Base-by-base conservation (phyloP, 2,113 vertebrate genomes). In the Jacana jacana region DNA sequence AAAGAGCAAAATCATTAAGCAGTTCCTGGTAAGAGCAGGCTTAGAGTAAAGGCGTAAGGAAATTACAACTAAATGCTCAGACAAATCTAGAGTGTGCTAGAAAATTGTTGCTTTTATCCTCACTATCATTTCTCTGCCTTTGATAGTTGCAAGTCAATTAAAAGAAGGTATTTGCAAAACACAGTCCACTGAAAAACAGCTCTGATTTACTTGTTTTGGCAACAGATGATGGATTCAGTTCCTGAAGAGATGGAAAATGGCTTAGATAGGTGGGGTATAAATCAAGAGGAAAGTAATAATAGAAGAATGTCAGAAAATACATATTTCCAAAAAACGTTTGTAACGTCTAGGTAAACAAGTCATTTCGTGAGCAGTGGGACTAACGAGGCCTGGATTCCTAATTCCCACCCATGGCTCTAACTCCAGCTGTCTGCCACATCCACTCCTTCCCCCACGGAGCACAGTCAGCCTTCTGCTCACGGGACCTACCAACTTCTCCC, bases 1-100 rank as follows among this genome's bases (percentile, higher is more conserved):
- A 89, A 94, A 92, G 72, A 87, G 79, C 84, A 90, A 91, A 95
- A 93, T 95, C 91, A 96, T 97, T 96, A 93, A 86, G 88, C 73
- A 84, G 5, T 86, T 96, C 72, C 30, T 60, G 63, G 71, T 80
- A 92, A 78, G 55, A 94, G 61, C 48, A 75, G 48, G 51, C 93
- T 96, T 93, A 81, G 88, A 89, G 42, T 70, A 86, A 86, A 96
- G 52, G 88, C 87, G 66, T 84, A 84, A 88, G 78, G 49, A 87
- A 96, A 91, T 92, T 82, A 33, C 83, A 82, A 42, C 37, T 89
- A 46, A 93, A 82, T 2, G 23, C 17, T 75, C 35, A 61, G 46
- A 71, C 57, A 89, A 91, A 90, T 90, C 73, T 69, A 54, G 37
- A 61, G 64, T 64, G 18, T 72, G n/a, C 61, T 91, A 87, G 39